Conservation (phyloP, 2,888 invertebrate species). For the Meteorus colon region DNA sequence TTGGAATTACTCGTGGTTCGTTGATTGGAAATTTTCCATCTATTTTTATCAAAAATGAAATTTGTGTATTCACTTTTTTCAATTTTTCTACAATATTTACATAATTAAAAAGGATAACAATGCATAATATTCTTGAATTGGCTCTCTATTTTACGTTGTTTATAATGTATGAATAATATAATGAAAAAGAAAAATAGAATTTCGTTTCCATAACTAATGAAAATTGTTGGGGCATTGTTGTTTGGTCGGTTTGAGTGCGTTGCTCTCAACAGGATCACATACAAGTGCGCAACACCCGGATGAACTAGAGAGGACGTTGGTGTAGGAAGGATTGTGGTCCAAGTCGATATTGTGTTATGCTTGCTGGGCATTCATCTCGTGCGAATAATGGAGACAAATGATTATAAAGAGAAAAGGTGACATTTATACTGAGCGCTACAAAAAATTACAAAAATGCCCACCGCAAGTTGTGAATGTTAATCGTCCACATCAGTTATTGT, state of each 20-base stretch:
- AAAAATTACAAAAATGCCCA: too few species aligned
- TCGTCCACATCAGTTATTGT: too few species aligned
- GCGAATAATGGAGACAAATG: slow-evolving; percentile 15
- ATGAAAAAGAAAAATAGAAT: background rate
- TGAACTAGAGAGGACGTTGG: background rate
- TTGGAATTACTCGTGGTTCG: slow-evolving; percentile 1
- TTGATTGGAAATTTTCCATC: background rate
- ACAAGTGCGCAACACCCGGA: slow-evolving; percentile 7
- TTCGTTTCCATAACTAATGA: background rate
- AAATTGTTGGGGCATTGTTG: background rate
- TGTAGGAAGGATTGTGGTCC: background rate
- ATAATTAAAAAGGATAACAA: too few species aligned
- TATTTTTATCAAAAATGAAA: background rate
- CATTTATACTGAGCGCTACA: too few species aligned
- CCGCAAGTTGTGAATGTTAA: too few species aligned
- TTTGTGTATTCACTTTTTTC: background rate
- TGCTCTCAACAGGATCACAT: slow-evolving; percentile 10
- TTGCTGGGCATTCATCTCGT: slow-evolving; percentile 2
- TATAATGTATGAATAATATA: background rate
- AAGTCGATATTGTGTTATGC: slow-evolving; percentile 8
- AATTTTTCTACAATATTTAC: too few species aligned
- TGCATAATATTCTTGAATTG: too few species aligned
- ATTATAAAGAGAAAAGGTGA: background rate
- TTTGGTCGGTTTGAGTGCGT: background rate
- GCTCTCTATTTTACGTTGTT: too few species aligned